Evolutionary conservation across 2,888 invertebrate species (phyloP).

Genomic region (Platycheirus rosarum): DNA sequence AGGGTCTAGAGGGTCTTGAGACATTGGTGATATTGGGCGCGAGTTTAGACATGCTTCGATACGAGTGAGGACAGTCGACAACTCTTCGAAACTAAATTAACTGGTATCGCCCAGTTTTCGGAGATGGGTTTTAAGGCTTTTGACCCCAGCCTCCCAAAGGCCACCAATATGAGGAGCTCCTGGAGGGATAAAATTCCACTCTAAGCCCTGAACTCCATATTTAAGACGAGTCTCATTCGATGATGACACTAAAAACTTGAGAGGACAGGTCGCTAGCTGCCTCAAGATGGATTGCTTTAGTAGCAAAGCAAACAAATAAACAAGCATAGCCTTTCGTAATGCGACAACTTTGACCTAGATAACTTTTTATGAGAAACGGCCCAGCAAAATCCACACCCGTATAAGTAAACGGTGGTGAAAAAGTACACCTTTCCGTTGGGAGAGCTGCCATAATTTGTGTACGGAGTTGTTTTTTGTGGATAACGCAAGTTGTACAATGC

Average conservation of each 20-base stretch:
- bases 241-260: too few relatives aligned
- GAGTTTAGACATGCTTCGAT: too few relatives aligned
- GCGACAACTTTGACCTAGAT: conserved; percentile 9
- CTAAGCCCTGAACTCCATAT: too few relatives aligned
- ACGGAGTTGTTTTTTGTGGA: too few relatives aligned
- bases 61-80: too few relatives aligned
- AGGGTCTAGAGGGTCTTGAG: neutral
- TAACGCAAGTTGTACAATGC: too few relatives aligned
- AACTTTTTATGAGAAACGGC: conserved; percentile 17
- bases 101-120: neutral
- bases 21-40: neutral
- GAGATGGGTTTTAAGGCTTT: neutral
- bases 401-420: neutral
- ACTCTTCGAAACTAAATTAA: too few relatives aligned
- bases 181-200: too few relatives aligned
- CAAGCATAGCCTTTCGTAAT: conserved; percentile 32
- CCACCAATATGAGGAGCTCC: conserved; percentile 14
- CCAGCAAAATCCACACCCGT: conserved; percentile 31
- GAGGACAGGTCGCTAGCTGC: neutral
- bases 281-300: conserved; percentile 24
- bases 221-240: too few relatives aligned
- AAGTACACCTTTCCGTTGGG: neutral
- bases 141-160: too few relatives aligned
- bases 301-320: conserved; percentile 30
- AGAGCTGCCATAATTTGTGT: neutral